Evolutionary conservation across 2,113 vertebrate species (phyloP).

Genomic region (Galbula dea): DNA sequence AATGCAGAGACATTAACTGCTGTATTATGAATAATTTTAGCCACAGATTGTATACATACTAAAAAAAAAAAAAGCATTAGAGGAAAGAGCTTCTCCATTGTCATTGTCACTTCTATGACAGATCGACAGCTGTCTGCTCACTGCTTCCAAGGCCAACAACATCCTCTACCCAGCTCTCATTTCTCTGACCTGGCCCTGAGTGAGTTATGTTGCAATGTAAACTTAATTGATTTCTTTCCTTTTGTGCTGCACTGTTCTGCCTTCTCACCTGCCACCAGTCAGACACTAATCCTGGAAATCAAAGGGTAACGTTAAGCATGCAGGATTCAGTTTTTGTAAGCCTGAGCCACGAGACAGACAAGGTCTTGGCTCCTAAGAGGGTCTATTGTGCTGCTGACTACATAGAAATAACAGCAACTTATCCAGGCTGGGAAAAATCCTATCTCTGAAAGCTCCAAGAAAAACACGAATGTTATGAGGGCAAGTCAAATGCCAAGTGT

Average conservation of each 20-base stretch:
- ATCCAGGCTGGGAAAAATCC: constrained; percentile 53
- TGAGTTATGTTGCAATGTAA: background rate
- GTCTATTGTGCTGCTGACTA: constrained; percentile 43
- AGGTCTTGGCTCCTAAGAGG: constrained; percentile 34
- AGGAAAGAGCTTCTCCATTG: background rate
- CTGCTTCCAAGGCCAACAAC: background rate
- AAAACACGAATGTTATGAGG: constrained; percentile 6
- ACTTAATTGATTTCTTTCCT: background rate
- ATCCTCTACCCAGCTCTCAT: background rate
- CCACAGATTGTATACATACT: background rate
- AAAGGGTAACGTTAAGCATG: background rate
- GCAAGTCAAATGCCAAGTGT: background rate
- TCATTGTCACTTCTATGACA: background rate
- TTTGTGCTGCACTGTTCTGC: background rate
- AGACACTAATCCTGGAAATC: background rate
- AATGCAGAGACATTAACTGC: background rate
- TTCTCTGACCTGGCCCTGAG: background rate
- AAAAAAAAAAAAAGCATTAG: background rate
- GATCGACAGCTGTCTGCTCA: background rate
- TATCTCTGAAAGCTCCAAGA: constrained; percentile 25
- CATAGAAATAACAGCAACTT: constrained; percentile 48
- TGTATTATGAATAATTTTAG: background rate
- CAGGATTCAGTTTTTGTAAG: constrained; percentile 1
- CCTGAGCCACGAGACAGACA: constrained; percentile 16
- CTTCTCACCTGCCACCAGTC: constrained; percentile 33